Conservation (phyloP, 30 jellyfish, hydroid and myxozoan species). For the Calvadosia cruxmelitensis region DNA sequence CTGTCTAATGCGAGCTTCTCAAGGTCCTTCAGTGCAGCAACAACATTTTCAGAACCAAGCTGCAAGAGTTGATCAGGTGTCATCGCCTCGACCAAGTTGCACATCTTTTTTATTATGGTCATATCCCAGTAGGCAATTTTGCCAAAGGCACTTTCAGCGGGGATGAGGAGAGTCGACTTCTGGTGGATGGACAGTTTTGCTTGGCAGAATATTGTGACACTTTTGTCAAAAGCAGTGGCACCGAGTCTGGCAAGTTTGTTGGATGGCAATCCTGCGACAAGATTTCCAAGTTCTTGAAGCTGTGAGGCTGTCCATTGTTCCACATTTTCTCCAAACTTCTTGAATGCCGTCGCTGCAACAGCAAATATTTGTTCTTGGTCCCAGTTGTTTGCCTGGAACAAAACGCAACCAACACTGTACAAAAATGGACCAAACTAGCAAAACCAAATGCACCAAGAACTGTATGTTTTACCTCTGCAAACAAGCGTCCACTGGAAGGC, state of each 20-base stretch:
- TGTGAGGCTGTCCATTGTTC: conserved; percentile 34
- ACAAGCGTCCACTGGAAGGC: no score
- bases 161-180: conserved; percentile 35
- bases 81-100: conserved; percentile 48
- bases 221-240: conserved; percentile 37
- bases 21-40: conserved; percentile 29
- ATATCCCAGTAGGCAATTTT: conserved; percentile 39
- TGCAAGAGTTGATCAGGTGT: conserved; percentile 63
- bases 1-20: conserved; percentile 17
- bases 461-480: no score
- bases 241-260: conserved; percentile 37
- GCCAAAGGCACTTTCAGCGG: conserved; percentile 59
- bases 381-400: conserved; percentile 34
- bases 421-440: neutral
- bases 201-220: conserved; percentile 37
- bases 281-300: conserved; percentile 25
- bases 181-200: conserved; percentile 35
- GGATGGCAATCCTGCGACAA: conserved; percentile 46
- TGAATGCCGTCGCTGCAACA: conserved; percentile 26
- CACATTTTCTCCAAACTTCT: conserved; percentile 36
- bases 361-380: conserved; percentile 34
- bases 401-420: conserved; percentile 2
- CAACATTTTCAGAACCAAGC: conserved; percentile 43
- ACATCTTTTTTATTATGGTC: conserved; percentile 26
- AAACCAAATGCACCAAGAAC: no score